Base-by-base conservation (phyloP, 1,140 invertebrate species). In the Plutomurus gul region DNA sequence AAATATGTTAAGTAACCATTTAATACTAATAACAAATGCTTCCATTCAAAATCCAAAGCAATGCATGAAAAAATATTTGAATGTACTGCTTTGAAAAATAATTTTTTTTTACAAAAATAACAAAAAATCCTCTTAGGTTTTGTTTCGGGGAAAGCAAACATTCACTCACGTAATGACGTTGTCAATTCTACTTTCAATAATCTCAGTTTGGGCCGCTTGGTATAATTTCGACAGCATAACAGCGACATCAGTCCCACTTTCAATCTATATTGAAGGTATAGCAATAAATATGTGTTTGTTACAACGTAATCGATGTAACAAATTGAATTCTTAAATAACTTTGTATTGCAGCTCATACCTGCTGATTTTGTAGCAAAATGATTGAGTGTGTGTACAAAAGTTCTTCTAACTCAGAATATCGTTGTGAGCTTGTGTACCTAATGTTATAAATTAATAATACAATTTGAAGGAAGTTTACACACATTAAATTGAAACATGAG, bases 241-340 rank as follows among this genome's bases (percentile, higher is more conserved):
- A 5, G 79, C 77, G 4, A 83, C 82, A 46, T 83, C 82, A 60
- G 73, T 65, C 3, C 82, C 82, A 72, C 82, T 83, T 74, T 83
- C 82, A 49, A 79, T 30, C 79, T 83, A 36, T 65, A 49, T 56
- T 7, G 7, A 56, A 56, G 20, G 13, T 56, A n/a, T 11, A n/a
- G 7, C 20, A 11, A 8, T 8, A 8, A 56, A 56, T 56, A n/a
- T 10, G 8, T 43, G 8, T n/a, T 43, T 43, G n/a, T n/a, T 43
- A 8, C n/a, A 43, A 10, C n/a, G 8, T 43, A 43, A 43, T 10
- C n/a, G 8, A 43, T 10, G n/a, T 43, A 43, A 43, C n/a, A 43
- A 10, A 8, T 10, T 43, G 8, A 43, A 43, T n/a, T n/a, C n/a
- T n/a, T n/a, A n/a, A n/a, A n/a, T n/a, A n/a, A n/a, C n/a, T n/a